Evolutionary conservation across 2,113 vertebrate species (phyloP).

Genomic region (Mustelus asterias): DNA sequence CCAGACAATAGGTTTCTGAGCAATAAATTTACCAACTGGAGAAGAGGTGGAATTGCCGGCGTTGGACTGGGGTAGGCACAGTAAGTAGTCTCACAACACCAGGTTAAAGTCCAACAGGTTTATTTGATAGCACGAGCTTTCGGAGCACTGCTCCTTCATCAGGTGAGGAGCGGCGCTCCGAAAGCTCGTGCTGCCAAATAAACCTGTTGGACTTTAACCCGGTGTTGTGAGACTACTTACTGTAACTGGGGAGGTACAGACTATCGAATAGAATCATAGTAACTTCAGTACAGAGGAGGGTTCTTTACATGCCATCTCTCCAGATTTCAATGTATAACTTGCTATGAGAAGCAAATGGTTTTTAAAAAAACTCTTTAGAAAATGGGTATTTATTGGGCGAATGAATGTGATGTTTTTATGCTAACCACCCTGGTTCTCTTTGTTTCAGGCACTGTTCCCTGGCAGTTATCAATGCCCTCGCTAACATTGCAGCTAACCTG

Average conservation of each 20-base stretch:
- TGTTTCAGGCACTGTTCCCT: conserved; percentile 82
- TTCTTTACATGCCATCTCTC: background rate
- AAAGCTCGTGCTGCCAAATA: no score
- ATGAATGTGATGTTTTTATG: background rate
- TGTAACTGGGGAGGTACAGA: background rate
- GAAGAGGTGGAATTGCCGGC: no score
- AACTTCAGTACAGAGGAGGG: background rate
- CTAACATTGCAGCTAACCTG: conserved; percentile 93
- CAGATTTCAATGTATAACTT: background rate
- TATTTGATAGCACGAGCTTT: no score
- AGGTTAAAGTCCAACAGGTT: no score
- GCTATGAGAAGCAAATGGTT: background rate
- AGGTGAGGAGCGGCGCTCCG: no score
- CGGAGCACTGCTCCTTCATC: no score
- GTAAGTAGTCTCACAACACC: no score
- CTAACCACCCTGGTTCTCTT: background rate
- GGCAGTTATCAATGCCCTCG: conserved; percentile 90
- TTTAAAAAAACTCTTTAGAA: background rate
- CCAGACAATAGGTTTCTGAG: background rate
- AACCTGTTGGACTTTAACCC: no score
- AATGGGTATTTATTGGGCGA: background rate
- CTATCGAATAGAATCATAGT: background rate
- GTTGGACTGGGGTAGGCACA: no score
- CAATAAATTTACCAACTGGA: background rate
- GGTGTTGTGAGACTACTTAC: no score